These are phyloP conservation scores for Nettapus auritus DNA, from an alignment of 2,113 vertebrate species.

Conservation along the genomic window DNA sequence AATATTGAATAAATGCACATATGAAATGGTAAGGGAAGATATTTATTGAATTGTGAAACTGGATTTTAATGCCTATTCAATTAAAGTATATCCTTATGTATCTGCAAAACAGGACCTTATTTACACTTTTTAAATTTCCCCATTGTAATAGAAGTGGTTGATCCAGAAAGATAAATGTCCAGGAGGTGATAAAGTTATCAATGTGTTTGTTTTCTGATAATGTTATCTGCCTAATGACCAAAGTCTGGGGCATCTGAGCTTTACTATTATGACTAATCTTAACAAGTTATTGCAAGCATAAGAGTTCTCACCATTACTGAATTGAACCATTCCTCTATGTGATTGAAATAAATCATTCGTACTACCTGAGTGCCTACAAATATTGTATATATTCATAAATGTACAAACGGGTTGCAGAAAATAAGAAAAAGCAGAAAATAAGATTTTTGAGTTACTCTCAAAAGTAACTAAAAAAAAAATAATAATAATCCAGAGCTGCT, in stretches of 20 bases:
- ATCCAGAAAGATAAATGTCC: background rate
- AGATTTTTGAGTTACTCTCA: background rate
- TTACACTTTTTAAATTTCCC: background rate
- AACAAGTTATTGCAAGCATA: background rate
- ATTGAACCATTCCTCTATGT: background rate
- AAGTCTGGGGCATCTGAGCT: background rate
- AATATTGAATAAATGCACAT: background rate
- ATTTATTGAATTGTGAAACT: background rate
- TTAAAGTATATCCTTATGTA: background rate
- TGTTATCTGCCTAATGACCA: background rate
- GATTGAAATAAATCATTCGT: background rate
- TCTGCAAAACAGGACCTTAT: background rate
- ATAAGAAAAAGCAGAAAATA: background rate
- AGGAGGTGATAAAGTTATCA: background rate
- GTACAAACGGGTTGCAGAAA: background rate
- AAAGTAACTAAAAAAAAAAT: background rate
- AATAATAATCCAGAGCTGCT: background rate
- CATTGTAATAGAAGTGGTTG: background rate
- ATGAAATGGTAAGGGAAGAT: background rate
- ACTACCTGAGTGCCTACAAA: background rate
- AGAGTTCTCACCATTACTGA: background rate
- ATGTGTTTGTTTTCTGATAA: background rate
- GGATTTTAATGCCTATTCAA: background rate
- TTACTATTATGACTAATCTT: background rate
- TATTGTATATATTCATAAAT: background rate